These are phyloP conservation scores for Eutolmus rufibarbis DNA, from an alignment of 2,888 invertebrate species.

Conservation along the genomic window DNA sequence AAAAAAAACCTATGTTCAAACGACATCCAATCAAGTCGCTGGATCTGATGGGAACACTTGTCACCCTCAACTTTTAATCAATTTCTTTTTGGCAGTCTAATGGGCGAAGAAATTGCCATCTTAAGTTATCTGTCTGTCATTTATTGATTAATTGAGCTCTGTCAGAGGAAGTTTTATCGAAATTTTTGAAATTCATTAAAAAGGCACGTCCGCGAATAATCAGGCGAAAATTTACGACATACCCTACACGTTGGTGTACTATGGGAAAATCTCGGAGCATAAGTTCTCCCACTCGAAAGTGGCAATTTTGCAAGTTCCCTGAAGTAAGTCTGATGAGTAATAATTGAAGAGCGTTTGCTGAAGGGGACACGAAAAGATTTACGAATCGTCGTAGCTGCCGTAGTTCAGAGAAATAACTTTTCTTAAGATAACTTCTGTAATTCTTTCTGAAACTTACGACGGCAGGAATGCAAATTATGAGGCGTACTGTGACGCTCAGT, in stretches of 20 bases:
- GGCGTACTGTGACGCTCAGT: neutral
- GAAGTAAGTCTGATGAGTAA: neutral
- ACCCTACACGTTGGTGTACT: neutral
- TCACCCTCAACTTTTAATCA: constrained; percentile 14
- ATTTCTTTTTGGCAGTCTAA: constrained; percentile 6
- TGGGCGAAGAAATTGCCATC: neutral
- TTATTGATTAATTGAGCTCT: constrained; percentile 1
- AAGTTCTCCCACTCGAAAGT: neutral
- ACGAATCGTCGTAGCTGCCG: neutral
- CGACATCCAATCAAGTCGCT: neutral
- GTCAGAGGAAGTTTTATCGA: neutral
- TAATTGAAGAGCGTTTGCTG: neutral
- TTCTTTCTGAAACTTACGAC: neutral
- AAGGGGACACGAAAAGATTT: neutral
- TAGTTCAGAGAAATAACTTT: neutral
- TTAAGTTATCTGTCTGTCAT: neutral
- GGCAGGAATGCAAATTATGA: neutral
- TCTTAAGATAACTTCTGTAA: neutral
- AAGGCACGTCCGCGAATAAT: neutral
- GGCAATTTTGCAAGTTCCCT: neutral
- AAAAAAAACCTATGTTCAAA: neutral
- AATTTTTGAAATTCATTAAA: neutral
- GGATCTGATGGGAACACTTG: neutral
- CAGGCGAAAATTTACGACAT: neutral
- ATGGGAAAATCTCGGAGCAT: neutral